Percentiles rank a stretch among this genome's conserved stretches.
Evolutionary conservation across 2,888 invertebrate species (phyloP).

Genomic region (Noctua janthe): DNA sequence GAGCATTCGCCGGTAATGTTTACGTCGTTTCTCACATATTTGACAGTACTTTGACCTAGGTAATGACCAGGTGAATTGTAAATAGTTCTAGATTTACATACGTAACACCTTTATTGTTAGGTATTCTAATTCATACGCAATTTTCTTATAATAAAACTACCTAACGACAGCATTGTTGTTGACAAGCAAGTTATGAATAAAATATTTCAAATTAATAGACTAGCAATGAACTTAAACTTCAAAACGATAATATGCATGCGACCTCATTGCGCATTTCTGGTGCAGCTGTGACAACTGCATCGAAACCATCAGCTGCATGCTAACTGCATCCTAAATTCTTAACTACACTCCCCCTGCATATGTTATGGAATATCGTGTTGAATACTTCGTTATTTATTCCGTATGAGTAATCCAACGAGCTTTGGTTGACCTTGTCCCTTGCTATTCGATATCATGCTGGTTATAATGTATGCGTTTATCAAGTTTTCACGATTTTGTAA

Average conservation of each 20-base stretch:
- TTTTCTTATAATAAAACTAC: background rate
- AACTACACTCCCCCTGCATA: background rate
- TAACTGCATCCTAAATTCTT: slow-evolving; percentile 43
- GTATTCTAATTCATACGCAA: background rate
- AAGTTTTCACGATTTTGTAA: slow-evolving; percentile 44
- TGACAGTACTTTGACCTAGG: background rate
- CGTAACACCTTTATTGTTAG: background rate
- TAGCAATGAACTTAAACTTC: background rate
- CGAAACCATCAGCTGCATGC: background rate
- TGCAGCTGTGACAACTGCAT: slow-evolving; percentile 15
- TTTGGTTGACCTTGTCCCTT: slow-evolving; percentile 40
- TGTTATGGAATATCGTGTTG: background rate
- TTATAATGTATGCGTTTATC: slow-evolving; percentile 53
- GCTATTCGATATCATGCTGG: slow-evolving; percentile 11
- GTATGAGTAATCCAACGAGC: background rate
- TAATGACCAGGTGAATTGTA: background rate
- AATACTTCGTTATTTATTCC: slow-evolving; percentile 4
- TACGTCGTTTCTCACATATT: background rate
- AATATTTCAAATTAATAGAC: slow-evolving; percentile 2
- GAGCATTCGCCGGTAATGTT: background rate
- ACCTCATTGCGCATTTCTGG: slow-evolving; percentile 25
- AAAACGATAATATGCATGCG: background rate
- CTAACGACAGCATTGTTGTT: slow-evolving; percentile 3
- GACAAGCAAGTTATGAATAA: background rate
- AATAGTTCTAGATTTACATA: slow-evolving; percentile 3